Evolutionary conservation across 2,888 invertebrate genomes (phyloP).

Genomic region (Rhabditoides inermis): DNA sequence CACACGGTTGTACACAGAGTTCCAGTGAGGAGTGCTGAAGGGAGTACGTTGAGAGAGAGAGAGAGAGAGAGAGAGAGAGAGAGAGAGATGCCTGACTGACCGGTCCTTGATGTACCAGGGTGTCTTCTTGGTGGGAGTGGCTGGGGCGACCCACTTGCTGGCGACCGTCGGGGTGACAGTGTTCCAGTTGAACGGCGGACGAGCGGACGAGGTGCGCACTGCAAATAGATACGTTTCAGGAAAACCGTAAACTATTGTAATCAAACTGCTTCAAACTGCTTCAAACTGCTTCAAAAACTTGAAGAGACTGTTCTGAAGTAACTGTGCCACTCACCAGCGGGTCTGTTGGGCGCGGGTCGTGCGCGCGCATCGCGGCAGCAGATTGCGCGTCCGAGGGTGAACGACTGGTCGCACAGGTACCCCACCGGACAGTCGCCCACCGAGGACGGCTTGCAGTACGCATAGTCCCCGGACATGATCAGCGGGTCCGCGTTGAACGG

Average conservation of each 20-base stretch:
- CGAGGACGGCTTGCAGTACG: slow-evolving; percentile 44
- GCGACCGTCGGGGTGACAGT: slow-evolving; percentile 38
- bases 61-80: neutral
- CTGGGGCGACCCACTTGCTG: slow-evolving; percentile 12
- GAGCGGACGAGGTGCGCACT: slow-evolving; percentile 23
- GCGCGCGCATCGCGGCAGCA: slow-evolving; percentile 39
- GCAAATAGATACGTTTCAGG: slow-evolving; percentile 3
- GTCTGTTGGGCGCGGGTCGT: slow-evolving; percentile 18
- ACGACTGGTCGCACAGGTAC: slow-evolving; percentile 45
- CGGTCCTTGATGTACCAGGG: slow-evolving; percentile 47
- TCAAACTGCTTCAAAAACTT: neutral
- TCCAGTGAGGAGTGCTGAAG: too few relatives aligned
- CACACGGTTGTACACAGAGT: slow-evolving; percentile 27
- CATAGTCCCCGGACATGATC: slow-evolving; percentile 37
- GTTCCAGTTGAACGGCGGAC: slow-evolving; percentile 37
- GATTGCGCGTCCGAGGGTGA: slow-evolving; percentile 42
- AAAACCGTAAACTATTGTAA: too few relatives aligned
- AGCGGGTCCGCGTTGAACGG: slow-evolving; percentile 46
- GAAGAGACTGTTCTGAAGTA: neutral
- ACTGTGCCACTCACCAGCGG: slow-evolving; percentile 9
- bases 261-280: too few relatives aligned
- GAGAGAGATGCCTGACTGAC: slow-evolving; percentile 1
- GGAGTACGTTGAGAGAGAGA: too few relatives aligned
- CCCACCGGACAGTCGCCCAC: slow-evolving; percentile 45
- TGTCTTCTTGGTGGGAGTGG: slow-evolving; percentile 24